These are phyloP conservation scores for Trinorchestia longiramus DNA, from an alignment of 1,140 invertebrate genomes.

Conservation along the genomic window DNA sequence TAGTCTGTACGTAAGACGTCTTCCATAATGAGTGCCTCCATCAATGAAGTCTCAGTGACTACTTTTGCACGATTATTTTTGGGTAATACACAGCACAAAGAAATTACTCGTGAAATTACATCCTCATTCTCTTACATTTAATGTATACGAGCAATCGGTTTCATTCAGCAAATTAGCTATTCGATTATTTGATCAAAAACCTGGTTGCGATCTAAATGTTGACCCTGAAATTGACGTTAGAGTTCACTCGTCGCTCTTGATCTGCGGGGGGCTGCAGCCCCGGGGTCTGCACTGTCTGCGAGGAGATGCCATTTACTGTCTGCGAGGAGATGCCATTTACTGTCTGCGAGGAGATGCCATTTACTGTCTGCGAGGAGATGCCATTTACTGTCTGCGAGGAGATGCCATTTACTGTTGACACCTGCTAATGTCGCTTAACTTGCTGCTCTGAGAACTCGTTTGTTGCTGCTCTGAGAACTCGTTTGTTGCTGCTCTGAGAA, in stretches of 20 bases:
- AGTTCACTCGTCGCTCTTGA: not conserved
- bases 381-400: not conserved
- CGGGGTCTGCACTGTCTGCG: not conserved
- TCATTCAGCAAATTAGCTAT: too few species aligned
- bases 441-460: not conserved
- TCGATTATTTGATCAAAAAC: too few species aligned
- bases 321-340: not conserved
- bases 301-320: not conserved
- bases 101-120: too few species aligned
- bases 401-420: not conserved
- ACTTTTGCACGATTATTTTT: too few species aligned
- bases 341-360: not conserved
- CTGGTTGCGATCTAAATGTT: not conserved
- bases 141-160: too few species aligned
- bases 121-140: too few species aligned
- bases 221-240: not conserved
- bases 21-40: too few species aligned
- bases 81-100: too few species aligned
- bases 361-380: not conserved
- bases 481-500: too few species aligned
- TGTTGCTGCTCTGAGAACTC: too few species aligned
- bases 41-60: too few species aligned
- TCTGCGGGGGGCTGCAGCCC: not conserved
- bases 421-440: not conserved
- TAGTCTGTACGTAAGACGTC: too few species aligned